phyloP scores from a whole-genome alignment of 1,140 invertebrate species.

The Heterodera schachtii region DNA sequence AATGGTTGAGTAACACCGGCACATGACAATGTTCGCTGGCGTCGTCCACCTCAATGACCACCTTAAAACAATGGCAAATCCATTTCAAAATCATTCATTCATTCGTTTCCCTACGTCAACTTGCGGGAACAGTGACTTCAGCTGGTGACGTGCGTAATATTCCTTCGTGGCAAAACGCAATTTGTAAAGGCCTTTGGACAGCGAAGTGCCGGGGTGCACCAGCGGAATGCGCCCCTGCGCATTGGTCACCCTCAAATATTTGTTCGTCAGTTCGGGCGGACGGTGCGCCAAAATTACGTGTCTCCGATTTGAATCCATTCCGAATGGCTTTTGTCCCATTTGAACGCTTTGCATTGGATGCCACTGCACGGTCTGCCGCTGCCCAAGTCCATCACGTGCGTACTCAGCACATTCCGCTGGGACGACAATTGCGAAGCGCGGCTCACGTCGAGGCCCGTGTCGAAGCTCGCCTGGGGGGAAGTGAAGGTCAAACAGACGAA shows the following conservation, averaged over 20 bases:
- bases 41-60: conserved; percentile 10
- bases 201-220: neutral
- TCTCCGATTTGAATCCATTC: conserved; percentile 16
- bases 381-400: conserved; percentile 7
- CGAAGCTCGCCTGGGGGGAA: conserved; percentile 1
- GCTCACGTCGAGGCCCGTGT: conserved; percentile 1
- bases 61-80: neutral
- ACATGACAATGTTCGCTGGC: neutral
- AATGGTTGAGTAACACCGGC: neutral
- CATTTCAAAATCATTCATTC: too few species aligned
- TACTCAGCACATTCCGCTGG: conserved; percentile 14
- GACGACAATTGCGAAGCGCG: neutral
- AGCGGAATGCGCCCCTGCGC: conserved; percentile 4
- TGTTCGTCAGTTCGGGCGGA: too few species aligned
- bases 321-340: conserved; percentile 1
- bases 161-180: conserved; percentile 13
- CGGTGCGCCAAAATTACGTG: neutral
- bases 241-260: conserved; percentile 12
- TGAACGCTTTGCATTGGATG: conserved; percentile 13
- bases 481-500: too few species aligned
- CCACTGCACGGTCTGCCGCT: conserved; percentile 1
- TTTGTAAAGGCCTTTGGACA: conserved; percentile 8
- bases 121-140: conserved; percentile 3
- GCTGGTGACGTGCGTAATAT: conserved; percentile 2
- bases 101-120: neutral